Base-by-base conservation (phyloP, 1,140 invertebrate genomes). In the Diorhabda elongata region DNA sequence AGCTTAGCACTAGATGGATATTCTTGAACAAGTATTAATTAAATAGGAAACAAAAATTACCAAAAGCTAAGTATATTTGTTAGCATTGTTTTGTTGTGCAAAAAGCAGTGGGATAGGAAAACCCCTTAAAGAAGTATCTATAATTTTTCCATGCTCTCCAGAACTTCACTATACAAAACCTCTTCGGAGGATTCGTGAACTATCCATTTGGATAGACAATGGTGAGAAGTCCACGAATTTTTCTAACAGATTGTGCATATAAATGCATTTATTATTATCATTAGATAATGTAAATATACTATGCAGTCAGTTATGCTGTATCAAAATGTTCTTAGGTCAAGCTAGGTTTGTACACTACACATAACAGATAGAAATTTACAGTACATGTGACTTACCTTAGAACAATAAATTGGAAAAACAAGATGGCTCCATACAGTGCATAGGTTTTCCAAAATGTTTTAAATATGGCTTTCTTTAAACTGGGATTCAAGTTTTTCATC, bases 401-500 rank as follows among this genome's bases (percentile, higher is more conserved):
- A 58, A 80, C 67, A 62, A 75, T 69, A 63, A 71, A 69, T 67
- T 79, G 72, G 57, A 78, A 45, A 66, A 78, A 79, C n/a, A 79
- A 60, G 6, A 72, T 69, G 4, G 69, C 52, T 44, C 79, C 79
- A 67, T 68, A 76, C 7, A 79, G 44, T 44, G 67, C 67, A 66
- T 75, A 77, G 3, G 72, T 69, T 47, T 72, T 74, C 4, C 75
- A 68, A 72, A 84, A 85, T 3, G 82, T 83, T 57, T 78, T 80
- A 47, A 57, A 73, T 43, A 85, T 77, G 8, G 83, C 82, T 56
- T 45, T 78, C 5, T 79, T 73, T 7, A 76, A 47, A 56, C 71
- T 73, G 7, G 75, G 73, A 8, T 70, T 70, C 2, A 8, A 8
- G 57, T 64, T 59, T 5, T 62, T 66, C 5, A 3, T 43, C 7